Evolutionary conservation across 2,888 invertebrate genomes (phyloP).

Genomic region (Conchocele bisecta): DNA sequence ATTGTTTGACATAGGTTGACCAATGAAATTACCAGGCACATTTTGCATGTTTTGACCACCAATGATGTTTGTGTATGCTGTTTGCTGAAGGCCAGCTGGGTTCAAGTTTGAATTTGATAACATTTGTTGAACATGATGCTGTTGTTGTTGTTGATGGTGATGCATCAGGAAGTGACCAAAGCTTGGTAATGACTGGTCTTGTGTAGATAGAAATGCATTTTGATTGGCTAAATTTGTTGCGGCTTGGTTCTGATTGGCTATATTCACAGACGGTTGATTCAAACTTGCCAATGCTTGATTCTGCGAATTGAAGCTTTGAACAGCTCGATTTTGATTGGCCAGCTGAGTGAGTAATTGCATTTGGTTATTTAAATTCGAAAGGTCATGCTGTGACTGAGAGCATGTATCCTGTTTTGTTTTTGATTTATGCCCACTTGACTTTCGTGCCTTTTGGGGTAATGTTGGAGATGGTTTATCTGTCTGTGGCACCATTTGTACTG

Average conservation of each 20-base stretch:
- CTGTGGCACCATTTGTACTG: no score
- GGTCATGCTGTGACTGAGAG: slow-evolving; percentile 5
- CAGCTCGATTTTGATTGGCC: slow-evolving; percentile 39
- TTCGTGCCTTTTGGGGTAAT: no score
- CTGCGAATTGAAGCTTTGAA: slow-evolving; percentile 14
- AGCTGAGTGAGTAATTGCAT: slow-evolving; percentile 54
- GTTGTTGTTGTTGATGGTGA: slow-evolving; percentile 64
- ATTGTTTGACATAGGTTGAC: slow-evolving; percentile 31
- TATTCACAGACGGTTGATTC: slow-evolving; percentile 19
- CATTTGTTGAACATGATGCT: slow-evolving; percentile 61
- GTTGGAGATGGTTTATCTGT: no score
- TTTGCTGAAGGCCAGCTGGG: slow-evolving; percentile 30
- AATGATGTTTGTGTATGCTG: slow-evolving; percentile 24
- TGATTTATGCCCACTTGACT: slow-evolving; percentile 3
- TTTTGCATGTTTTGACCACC: slow-evolving; percentile 32
- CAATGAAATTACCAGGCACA: slow-evolving; percentile 34
- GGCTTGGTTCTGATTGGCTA: slow-evolving; percentile 40
- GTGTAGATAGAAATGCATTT: slow-evolving; percentile 37
- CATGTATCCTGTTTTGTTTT: slow-evolving; percentile 1
- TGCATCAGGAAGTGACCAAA: slow-evolving; percentile 71
- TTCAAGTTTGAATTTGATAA: slow-evolving; percentile 38
- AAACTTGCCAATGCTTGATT: slow-evolving; percentile 35
- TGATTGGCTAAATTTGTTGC: slow-evolving; percentile 29
- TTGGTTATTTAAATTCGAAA: slow-evolving; percentile 45
- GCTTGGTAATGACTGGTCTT: slow-evolving; percentile 66